A percentile compares a stretch with the other conserved stretches of the same genome.
Evolutionary conservation across 1,140 invertebrate species (phyloP).

Genomic region (Drosophila equinoxialis): DNA sequence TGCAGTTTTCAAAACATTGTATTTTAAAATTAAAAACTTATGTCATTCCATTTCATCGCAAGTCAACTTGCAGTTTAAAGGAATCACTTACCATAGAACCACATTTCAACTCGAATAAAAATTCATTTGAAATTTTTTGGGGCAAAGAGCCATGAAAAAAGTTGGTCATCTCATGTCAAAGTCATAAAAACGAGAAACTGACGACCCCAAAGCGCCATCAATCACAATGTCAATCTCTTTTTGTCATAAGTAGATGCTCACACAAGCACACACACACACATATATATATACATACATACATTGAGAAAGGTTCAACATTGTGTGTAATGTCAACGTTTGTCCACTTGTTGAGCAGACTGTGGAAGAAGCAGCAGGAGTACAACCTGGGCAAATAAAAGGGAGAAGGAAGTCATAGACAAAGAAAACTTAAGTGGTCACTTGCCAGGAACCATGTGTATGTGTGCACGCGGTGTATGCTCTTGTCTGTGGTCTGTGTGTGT

Average conservation of each 20-base stretch:
- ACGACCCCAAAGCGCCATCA: conserved; percentile 66
- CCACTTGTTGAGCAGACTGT: conserved; percentile 69
- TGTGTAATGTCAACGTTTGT: conserved; percentile 74
- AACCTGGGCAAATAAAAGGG: conserved; percentile 10
- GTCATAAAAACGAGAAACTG: conserved; percentile 59
- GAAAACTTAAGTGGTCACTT: conserved; percentile 77
- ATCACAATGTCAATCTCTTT: conserved; percentile 79
- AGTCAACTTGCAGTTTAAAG: conserved; percentile 8
- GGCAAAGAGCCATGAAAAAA: conserved; percentile 20
- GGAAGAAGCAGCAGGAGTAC: conserved; percentile 31
- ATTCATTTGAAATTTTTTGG: conserved; percentile 31
- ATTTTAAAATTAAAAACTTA: background rate
- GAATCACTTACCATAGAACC: conserved; percentile 27
- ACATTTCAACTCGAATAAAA: conserved; percentile 3
- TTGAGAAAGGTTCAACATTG: conserved; percentile 57
- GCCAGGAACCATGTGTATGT: conserved; percentile 19
- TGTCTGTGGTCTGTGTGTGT: conserved; percentile 9
- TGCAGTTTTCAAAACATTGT: background rate
- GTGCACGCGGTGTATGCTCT: background rate
- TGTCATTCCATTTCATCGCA: background rate
- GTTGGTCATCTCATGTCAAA: conserved; percentile 58
- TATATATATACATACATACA: conserved; percentile 12
- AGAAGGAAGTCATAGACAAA: conserved; percentile 63
- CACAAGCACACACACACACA: conserved; percentile 23
- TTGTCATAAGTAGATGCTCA: conserved; percentile 68